Percentiles rank a stretch among this genome's conserved stretches.
Evolutionary conservation across 1,140 invertebrate genomes (phyloP).

Genomic region (Drosophila paulistorum): DNA sequence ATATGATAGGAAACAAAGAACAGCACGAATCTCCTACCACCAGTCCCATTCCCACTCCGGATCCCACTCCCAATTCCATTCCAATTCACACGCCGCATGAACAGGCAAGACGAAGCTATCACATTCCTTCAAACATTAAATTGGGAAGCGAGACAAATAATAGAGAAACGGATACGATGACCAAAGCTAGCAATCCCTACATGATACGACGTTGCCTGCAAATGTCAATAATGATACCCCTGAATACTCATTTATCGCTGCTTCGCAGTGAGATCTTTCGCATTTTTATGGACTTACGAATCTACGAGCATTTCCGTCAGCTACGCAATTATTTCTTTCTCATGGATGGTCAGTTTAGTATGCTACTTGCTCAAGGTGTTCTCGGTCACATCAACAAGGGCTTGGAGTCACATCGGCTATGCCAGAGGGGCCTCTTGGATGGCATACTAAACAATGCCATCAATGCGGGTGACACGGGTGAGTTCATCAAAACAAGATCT

Average conservation of each 20-base stretch:
- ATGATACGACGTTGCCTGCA: constrained; percentile 86
- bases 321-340: constrained; percentile 90
- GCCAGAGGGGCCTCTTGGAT: constrained; percentile 88
- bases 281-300: constrained; percentile 86
- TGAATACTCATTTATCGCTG: constrained; percentile 87
- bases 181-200: constrained; percentile 38
- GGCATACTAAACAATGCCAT: constrained; percentile 87
- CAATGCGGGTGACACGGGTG: constrained; percentile 69
- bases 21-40: not conserved
- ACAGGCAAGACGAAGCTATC: not conserved
- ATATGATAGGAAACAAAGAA: not conserved
- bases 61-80: not conserved
- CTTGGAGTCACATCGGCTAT: constrained; percentile 86
- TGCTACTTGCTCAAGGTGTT: constrained; percentile 87
- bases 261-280: constrained; percentile 89
- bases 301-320: constrained; percentile 88
- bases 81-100: not conserved
- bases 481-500: not conserved
- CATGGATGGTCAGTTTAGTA: constrained; percentile 90
- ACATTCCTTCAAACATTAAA: not conserved
- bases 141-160: not conserved
- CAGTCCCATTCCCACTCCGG: no score
- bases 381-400: constrained; percentile 87
- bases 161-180: not conserved
- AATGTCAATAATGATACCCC: constrained; percentile 87